Percentiles rank a stretch among this genome's conserved stretches.
Evolutionary conservation across 2,888 invertebrate species (phyloP).

Genomic region (Meiosimyza platycephala): DNA sequence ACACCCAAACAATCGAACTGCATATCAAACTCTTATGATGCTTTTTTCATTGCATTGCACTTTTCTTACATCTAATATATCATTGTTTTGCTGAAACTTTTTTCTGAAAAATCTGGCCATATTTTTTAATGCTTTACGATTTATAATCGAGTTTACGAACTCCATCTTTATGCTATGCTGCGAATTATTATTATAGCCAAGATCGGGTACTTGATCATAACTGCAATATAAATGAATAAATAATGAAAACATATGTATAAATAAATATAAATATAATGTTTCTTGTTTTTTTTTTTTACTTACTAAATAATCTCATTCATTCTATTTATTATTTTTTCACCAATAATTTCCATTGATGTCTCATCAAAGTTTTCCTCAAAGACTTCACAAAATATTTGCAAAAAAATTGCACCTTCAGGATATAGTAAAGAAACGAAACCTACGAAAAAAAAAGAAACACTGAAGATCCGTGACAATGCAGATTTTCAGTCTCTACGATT

Average conservation of each 20-base stretch:
- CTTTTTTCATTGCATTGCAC: too few species aligned
- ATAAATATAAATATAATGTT: too few species aligned
- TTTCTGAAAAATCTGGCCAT: slow-evolving; percentile 6
- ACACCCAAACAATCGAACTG: too few species aligned
- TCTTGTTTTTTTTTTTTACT: not conserved
- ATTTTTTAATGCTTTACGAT: not conserved
- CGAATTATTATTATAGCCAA: not conserved
- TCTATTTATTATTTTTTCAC: not conserved
- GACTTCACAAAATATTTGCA: slow-evolving; percentile 19
- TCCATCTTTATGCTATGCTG: not conserved
- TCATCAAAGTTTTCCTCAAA: slow-evolving; percentile 12
- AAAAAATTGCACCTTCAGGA: slow-evolving; percentile 14
- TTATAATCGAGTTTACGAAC: slow-evolving; percentile 6
- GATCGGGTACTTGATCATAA: slow-evolving; percentile 16
- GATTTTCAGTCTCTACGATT: too few species aligned
- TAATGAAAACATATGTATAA: too few species aligned
- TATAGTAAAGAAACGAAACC: slow-evolving; percentile 11
- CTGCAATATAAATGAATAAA: not conserved
- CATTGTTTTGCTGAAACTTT: not conserved
- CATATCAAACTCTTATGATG: too few species aligned
- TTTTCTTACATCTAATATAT: too few species aligned
- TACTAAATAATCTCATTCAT: not conserved
- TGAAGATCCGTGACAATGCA: too few species aligned
- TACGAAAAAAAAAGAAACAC: too few species aligned
- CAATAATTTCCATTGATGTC: slow-evolving; percentile 15